phyloP scores from a whole-genome alignment of 2,797 vertebrate genomes.

The Sarcoramphus papa region DNA sequence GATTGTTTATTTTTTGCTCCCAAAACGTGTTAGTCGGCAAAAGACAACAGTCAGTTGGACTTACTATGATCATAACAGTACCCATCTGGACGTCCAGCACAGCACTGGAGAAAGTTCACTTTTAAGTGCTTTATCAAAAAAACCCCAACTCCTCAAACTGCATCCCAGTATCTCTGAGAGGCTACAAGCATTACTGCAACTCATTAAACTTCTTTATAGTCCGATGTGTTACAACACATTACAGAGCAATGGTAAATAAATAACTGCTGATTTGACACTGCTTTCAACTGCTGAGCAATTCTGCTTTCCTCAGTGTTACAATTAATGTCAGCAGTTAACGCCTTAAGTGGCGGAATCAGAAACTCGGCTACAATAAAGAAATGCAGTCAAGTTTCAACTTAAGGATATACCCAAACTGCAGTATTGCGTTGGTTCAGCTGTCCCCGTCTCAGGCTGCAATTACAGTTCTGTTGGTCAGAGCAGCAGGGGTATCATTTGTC shows the following conservation, averaged over 20 bases:
- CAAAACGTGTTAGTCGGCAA: not conserved
- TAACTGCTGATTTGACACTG: slow-evolving; percentile 49
- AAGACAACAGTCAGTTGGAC: not conserved
- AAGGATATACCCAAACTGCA: not conserved
- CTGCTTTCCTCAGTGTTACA: slow-evolving; percentile 24
- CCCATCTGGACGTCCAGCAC: not conserved
- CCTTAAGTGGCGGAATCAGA: not conserved
- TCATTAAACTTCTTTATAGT: slow-evolving; percentile 37
- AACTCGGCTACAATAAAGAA: slow-evolving; percentile 5
- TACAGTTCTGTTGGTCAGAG: slow-evolving; percentile 56
- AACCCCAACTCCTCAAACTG: not conserved
- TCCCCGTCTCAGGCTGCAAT: slow-evolving; percentile 32
- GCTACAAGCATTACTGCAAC: not conserved
- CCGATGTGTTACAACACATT: slow-evolving; percentile 1
- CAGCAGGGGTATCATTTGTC: slow-evolving; percentile 52
- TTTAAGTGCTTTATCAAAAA: not conserved
- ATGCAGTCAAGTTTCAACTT: not conserved
- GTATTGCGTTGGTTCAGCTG: not conserved
- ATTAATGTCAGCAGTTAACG: slow-evolving; percentile 44
- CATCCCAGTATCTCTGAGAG: not conserved
- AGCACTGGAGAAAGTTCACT: not conserved
- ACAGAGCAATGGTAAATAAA: slow-evolving; percentile 37
- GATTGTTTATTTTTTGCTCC: not conserved
- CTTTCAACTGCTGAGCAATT: slow-evolving; percentile 38
- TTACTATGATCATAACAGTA: not conserved